Percentiles rank a stretch among this genome's conserved stretches.
phyloP scores from a whole-genome alignment of 2,888 invertebrate species.

The Cryptus armator region DNA sequence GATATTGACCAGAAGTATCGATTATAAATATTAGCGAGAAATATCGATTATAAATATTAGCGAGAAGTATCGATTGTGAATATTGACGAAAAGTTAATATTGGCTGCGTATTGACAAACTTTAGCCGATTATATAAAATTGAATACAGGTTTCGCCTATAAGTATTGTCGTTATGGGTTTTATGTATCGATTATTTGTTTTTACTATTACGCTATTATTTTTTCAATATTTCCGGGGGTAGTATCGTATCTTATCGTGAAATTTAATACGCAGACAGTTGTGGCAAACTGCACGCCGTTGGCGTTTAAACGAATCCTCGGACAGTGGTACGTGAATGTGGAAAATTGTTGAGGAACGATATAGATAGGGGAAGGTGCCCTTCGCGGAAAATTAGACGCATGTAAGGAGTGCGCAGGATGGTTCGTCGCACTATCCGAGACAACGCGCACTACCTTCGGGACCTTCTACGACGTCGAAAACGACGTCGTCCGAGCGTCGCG shows the following conservation, averaged over 20 bases:
- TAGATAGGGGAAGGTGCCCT: conserved; percentile 48
- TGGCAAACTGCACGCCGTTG: neutral
- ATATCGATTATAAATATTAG: neutral
- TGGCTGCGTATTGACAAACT: neutral
- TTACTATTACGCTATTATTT: too few species aligned
- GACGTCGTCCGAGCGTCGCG: conserved; percentile 38
- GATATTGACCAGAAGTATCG: neutral
- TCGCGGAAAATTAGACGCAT: conserved; percentile 26
- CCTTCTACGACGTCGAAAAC: conserved; percentile 14
- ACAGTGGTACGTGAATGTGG: neutral
- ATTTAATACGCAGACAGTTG: neutral
- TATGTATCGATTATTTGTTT: too few species aligned
- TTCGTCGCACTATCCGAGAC: conserved; percentile 30
- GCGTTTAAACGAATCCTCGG: neutral
- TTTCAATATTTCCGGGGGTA: too few species aligned
- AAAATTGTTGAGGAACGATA: conserved; percentile 2
- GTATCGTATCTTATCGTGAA: neutral
- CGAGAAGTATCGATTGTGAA: too few species aligned
- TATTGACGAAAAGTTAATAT: neutral
- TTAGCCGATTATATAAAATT: too few species aligned
- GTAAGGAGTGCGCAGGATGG: neutral
- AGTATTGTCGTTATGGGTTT: neutral
- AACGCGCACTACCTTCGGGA: conserved; percentile 21
- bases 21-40: neutral
- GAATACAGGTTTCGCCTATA: neutral